Conservation (phyloP, 2,888 invertebrate genomes). For the Emmelina monodactyla region DNA sequence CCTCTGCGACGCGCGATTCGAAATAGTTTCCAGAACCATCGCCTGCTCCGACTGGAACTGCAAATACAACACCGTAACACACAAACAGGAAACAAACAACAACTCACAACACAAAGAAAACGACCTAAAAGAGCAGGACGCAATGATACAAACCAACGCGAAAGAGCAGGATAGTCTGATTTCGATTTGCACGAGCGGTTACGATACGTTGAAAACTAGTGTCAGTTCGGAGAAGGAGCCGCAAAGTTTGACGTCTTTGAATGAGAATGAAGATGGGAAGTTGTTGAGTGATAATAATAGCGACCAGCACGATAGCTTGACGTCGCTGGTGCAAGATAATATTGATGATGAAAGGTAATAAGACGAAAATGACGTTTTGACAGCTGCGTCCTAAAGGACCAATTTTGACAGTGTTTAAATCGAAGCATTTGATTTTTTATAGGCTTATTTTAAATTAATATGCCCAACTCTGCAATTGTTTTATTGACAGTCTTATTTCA, state of each 20-base stretch:
- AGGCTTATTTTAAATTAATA: too few relatives aligned
- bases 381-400: too few relatives aligned
- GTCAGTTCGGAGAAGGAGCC: constrained; percentile 40
- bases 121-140: constrained; percentile 14
- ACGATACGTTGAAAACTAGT: constrained; percentile 38
- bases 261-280: constrained; percentile 29
- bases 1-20: constrained; percentile 82
- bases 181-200: constrained; percentile 51
- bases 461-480: too few relatives aligned
- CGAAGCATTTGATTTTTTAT: too few relatives aligned
- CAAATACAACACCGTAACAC: constrained; percentile 74
- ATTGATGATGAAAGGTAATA: constrained; percentile 58
- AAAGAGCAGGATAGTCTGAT: constrained; percentile 54
- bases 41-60: constrained; percentile 84
- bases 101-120: constrained; percentile 43
- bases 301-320: constrained; percentile 71
- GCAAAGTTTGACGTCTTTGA: constrained; percentile 39
- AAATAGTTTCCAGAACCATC: constrained; percentile 75
- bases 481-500: too few relatives aligned
- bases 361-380: too few relatives aligned
- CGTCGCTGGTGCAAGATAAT: constrained; percentile 69
- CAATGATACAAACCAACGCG: constrained; percentile 20
- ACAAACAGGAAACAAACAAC: constrained; percentile 46
- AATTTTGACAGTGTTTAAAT: too few relatives aligned
- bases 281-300: constrained; percentile 65